These are phyloP conservation scores for Salmo trutta DNA, from an alignment of 2,797 vertebrate species.

Conservation along the genomic window DNA sequence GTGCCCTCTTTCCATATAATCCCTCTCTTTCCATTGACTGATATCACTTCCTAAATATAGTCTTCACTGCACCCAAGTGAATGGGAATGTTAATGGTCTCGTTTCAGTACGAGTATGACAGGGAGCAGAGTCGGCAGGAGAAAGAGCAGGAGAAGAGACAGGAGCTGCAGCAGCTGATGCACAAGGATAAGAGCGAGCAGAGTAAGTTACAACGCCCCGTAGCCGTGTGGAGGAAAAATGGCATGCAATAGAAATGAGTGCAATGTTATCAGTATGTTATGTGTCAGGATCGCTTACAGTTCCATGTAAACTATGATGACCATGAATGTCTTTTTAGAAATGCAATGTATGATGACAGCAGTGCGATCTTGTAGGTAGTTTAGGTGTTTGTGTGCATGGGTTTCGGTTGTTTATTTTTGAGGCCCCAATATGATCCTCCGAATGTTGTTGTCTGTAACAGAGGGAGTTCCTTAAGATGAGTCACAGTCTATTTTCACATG, in stretches of 20 bases:
- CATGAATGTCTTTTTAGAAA: not conserved
- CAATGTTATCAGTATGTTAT: not conserved
- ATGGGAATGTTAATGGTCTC: not conserved
- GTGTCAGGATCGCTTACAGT: not conserved
- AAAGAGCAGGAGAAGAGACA: conserved; percentile 79
- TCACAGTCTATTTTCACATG: conserved; percentile 40
- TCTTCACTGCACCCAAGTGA: not conserved
- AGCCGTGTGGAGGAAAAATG: not conserved
- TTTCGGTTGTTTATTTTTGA: conserved; percentile 20
- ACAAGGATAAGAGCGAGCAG: conserved; percentile 85
- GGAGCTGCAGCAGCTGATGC: conserved; percentile 79
- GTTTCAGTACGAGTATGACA: conserved; percentile 70
- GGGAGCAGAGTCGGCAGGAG: conserved; percentile 73
- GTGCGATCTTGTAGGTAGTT: too few species aligned
- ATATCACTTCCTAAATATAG: too few species aligned
- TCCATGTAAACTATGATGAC: not conserved
- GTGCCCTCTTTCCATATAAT: too few species aligned
- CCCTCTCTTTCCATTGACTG: too few species aligned
- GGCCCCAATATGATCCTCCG: conserved; percentile 5
- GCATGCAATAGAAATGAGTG: not conserved
- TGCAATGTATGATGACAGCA: too few species aligned
- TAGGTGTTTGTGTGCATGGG: too few species aligned
- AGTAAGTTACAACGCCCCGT: conserved; percentile 75
- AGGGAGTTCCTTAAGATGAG: conserved; percentile 18
- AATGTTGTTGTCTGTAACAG: conserved; percentile 18